Percentiles rank a stretch among this genome's conserved stretches.
Conservation (phyloP, 2,113 vertebrate genomes). For the Ornithorhynchus anatinus region DNA sequence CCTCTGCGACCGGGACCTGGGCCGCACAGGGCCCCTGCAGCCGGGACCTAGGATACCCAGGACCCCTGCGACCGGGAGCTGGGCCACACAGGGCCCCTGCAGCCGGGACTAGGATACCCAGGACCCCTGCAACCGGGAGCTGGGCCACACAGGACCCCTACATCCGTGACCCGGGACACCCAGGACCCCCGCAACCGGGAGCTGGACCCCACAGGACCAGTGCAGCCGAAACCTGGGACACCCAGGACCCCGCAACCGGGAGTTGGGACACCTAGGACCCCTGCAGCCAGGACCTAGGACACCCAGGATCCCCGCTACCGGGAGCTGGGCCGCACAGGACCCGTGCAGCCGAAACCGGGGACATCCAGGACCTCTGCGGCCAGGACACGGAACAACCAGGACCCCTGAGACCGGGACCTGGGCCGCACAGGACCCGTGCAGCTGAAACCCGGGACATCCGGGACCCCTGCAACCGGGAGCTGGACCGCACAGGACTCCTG, state of each 20-base stretch:
- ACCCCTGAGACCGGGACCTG: not conserved
- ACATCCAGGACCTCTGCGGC: no score
- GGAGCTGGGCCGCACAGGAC: not conserved
- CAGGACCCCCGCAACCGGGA: no score
- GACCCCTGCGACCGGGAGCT: not conserved
- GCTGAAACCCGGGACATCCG: no score
- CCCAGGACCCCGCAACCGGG: not conserved
- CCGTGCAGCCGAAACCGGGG: no score
- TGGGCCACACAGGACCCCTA: not conserved
- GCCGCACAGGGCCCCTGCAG: not conserved
- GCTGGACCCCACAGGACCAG: not conserved
- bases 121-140: rapidly evolving
- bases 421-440: not conserved
- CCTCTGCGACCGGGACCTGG: no score
- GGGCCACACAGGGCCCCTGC: not conserved
- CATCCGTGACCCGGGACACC: not conserved
- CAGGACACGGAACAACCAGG: no score
- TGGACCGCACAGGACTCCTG: not conserved
- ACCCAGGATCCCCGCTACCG: no score
- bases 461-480: not conserved
- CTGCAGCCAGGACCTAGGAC: no score
- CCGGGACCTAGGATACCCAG: not conserved
- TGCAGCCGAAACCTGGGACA: not conserved
- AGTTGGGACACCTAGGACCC: no score
- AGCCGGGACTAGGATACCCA: not conserved